Evolutionary conservation across 2,113 vertebrate species (phyloP), one percentile per base, ranked within the genome.

Genomic region (Crotalus viridis): DNA sequence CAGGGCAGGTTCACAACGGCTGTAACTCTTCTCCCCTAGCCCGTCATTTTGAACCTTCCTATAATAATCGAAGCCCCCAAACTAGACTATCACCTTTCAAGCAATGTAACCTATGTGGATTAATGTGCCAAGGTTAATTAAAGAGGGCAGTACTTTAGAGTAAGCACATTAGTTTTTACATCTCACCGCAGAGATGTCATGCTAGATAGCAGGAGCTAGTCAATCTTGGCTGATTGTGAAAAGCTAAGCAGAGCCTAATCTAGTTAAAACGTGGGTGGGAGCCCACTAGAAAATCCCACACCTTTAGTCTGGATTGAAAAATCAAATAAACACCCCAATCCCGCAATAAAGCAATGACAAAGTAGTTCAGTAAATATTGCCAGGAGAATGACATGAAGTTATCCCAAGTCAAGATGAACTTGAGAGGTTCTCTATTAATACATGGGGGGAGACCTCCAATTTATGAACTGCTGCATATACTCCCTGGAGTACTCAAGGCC

Each of bases 1-100:
- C 43, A 43, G n/a, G 0, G 15, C 10, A 55, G 28, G 2, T 28
- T 46, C 28, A 17, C 3, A 12, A 3, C 2, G 2, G 17, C 69
- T 81, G 33, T 81, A 39, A 81, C 17, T 81, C 69, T 9, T 39
- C 15, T 81, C n/a, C 69, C n/a, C n/a, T n/a, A 19, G 69, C 69
- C 69, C 0, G 33, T 39, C n/a, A 39, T 81, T 3, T 81, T 81
- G 33, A 19, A 39, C 5, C 33, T 21, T 17, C 15, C 69, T 21
- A 81, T 81, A 33, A 74, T 33, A 74, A 74, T 17, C 33, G n/a
- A 74, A 74, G n/a, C 13, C 69, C 6, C 13, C n/a, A 39, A 19
- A 7, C 33, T 81, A 81, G 1, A 39, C 17, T 39, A 81, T 21
- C 69, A 21, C 17, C 69, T 81, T 81, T 81, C 33, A 81, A 81